A percentile compares a stretch with the other conserved stretches of the same genome.
phyloP scores from a whole-genome alignment of 92 coral and sea anemone genomes.

The Parazoanthus darwini region DNA sequence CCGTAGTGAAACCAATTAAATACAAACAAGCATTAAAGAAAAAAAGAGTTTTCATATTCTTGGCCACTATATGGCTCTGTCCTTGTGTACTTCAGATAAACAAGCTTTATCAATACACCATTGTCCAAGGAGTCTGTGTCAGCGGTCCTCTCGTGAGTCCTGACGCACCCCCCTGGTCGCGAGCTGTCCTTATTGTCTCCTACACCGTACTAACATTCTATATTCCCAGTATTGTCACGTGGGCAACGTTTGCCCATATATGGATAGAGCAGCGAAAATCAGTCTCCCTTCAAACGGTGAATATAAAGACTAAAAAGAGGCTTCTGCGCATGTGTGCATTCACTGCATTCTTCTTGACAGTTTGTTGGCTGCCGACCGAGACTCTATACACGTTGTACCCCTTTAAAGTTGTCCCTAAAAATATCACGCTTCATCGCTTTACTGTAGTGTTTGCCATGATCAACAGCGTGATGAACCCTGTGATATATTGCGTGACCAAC shows the following conservation, averaged over 20 bases:
- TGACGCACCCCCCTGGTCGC: constrained; percentile 15
- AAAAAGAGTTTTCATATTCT: background rate
- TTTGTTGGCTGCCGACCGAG: constrained; percentile 73
- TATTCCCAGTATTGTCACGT: constrained; percentile 61
- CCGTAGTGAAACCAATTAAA: background rate
- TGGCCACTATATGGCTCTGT: background rate
- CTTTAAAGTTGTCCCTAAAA: constrained; percentile 35
- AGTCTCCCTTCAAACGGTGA: constrained; percentile 40
- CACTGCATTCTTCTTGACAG: constrained; percentile 59
- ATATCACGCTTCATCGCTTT: constrained; percentile 38
- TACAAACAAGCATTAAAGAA: constrained; percentile 1
- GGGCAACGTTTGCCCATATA: constrained; percentile 59
- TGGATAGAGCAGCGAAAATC: constrained; percentile 21
- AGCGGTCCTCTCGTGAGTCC: constrained; percentile 4
- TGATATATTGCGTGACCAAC: constrained; percentile 65
- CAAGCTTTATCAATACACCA: constrained; percentile 4
- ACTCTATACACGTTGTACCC: constrained; percentile 56
- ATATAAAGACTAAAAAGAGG: constrained; percentile 38
- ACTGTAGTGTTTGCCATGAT: constrained; percentile 57
- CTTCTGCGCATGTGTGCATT: constrained; percentile 77
- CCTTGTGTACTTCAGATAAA: constrained; percentile 17
- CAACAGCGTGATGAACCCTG: constrained; percentile 63
- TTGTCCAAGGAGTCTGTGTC: background rate
- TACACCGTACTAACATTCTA: constrained; percentile 56
- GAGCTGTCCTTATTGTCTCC: constrained; percentile 41